Conservation (phyloP, 1,140 invertebrate species). For the Heliconius congener region DNA sequence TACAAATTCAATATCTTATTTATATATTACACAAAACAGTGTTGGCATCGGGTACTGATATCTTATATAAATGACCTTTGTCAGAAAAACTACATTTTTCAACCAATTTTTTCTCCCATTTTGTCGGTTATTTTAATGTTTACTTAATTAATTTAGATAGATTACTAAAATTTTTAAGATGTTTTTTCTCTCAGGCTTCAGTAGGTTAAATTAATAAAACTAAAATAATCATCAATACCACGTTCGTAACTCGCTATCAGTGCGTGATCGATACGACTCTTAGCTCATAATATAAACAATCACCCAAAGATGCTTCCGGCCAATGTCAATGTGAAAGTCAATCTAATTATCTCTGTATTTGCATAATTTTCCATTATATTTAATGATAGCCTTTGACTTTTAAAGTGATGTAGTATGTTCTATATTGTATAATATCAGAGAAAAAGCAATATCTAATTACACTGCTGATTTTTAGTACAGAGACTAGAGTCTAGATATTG, state of each 20-base stretch:
- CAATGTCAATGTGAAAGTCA: slow-evolving; percentile 31
- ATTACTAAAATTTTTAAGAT: too few relatives aligned
- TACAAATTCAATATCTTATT: too few relatives aligned
- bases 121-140: too few relatives aligned
- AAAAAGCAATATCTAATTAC: not conserved
- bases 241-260: slow-evolving; percentile 3
- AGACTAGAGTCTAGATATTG: not conserved
- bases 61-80: too few relatives aligned
- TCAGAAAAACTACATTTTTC: too few relatives aligned
- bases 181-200: too few relatives aligned
- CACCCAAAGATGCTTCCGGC: slow-evolving; percentile 23
- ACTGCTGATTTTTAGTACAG: not conserved
- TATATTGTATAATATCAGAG: not conserved
- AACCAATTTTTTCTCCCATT: too few relatives aligned
- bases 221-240: not conserved
- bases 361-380: slow-evolving; percentile 13
- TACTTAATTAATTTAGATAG: too few relatives aligned
- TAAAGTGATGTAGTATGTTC: not conserved
- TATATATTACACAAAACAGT: too few relatives aligned
- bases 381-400: slow-evolving; percentile 21
- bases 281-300: not conserved
- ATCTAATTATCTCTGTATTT: slow-evolving; percentile 13
- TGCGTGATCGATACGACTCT: slow-evolving; percentile 10
- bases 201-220: too few relatives aligned
- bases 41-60: too few relatives aligned